These are phyloP conservation scores for Hydraecia micacea DNA, from an alignment of 2,888 invertebrate species.

Conservation along the genomic window DNA sequence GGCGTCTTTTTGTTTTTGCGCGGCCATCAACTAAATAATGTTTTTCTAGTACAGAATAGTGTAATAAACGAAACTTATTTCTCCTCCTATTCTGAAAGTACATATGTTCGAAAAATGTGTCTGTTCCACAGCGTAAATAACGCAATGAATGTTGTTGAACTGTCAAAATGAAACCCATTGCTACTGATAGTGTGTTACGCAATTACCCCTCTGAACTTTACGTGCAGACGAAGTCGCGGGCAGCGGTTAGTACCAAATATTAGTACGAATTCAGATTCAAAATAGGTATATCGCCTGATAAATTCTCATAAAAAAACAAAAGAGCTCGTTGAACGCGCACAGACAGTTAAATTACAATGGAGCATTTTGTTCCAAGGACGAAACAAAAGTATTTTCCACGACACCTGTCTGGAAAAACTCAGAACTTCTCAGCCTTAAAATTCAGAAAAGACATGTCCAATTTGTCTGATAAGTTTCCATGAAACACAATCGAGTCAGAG, in stretches of 20 bases:
- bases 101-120: too few relatives aligned
- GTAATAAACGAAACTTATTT: too few relatives aligned
- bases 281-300: neutral
- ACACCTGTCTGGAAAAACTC: constrained; percentile 16
- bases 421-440: constrained; percentile 16
- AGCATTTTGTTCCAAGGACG: constrained; percentile 31
- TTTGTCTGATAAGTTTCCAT: constrained; percentile 49
- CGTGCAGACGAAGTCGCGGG: too few relatives aligned
- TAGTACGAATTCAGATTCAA: constrained; percentile 2
- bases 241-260: neutral
- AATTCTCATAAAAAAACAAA: neutral
- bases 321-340: neutral
- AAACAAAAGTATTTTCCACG: constrained; percentile 16
- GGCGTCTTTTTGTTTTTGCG: too few relatives aligned
- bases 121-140: too few relatives aligned
- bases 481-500: constrained; percentile 38
- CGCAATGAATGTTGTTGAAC: too few relatives aligned
- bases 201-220: neutral
- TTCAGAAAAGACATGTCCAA: constrained; percentile 41
- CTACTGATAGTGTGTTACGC: too few relatives aligned
- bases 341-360: constrained; percentile 6
- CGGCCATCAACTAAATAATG: too few relatives aligned
- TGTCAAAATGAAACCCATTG: too few relatives aligned
- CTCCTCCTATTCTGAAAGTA: too few relatives aligned
- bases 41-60: too few relatives aligned